phyloP scores from a whole-genome alignment of 2,888 invertebrate genomes.

The Drosophila longiperda region DNA sequence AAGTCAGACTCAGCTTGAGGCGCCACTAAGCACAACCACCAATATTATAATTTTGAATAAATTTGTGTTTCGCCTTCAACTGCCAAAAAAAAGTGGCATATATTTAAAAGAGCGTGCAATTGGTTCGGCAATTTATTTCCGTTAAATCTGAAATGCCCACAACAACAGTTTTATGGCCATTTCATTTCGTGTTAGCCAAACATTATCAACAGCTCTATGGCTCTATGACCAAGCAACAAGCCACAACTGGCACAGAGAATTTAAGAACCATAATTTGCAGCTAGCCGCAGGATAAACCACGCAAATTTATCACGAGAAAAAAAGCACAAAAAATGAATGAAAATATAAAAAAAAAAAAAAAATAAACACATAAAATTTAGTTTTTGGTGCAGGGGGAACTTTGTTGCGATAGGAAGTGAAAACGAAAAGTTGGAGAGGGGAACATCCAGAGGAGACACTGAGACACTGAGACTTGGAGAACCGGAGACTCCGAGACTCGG shows the following conservation, averaged over 20 bases:
- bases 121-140: conserved; percentile 70
- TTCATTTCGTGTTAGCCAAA: conserved; percentile 76
- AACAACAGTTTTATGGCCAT: conserved; percentile 69
- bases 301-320: conserved; percentile 78
- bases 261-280: conserved; percentile 78
- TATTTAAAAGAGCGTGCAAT: conserved; percentile 58
- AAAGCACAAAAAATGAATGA: conserved; percentile 20
- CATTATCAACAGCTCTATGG: conserved; percentile 60
- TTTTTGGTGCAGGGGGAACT: conserved; percentile 35
- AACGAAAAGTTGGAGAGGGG: conserved; percentile 63
- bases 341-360: conserved; percentile 24
- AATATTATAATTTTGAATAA: conserved; percentile 33
- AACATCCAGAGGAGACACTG: conserved; percentile 1
- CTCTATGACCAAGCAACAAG: background rate
- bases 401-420: conserved; percentile 66
- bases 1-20: conserved; percentile 3
- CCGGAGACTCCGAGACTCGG: background rate
- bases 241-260: conserved; percentile 57
- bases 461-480: background rate
- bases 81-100: conserved; percentile 3
- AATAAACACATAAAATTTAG: conserved; percentile 32
- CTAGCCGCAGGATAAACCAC: conserved; percentile 74
- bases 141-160: conserved; percentile 61
- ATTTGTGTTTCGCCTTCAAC: conserved; percentile 17
- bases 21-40: background rate